Percentiles rank a stretch among this genome's conserved stretches.
Evolutionary conservation across 1,140 invertebrate genomes (phyloP).

Genomic region (Lasioglossum baleicum): DNA sequence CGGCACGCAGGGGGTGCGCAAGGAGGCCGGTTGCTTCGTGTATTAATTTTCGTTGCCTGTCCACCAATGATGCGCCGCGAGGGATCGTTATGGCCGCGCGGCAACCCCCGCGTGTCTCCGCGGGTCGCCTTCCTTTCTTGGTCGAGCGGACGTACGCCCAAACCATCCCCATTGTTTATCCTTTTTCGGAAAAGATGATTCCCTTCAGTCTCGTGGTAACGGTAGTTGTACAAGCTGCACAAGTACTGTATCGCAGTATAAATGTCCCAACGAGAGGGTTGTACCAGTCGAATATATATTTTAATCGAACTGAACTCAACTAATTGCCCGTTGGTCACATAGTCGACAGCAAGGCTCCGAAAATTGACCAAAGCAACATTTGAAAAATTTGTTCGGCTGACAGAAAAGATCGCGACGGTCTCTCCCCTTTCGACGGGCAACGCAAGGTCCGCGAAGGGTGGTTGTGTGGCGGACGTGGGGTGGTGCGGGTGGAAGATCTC

Average conservation of each 20-base stretch:
- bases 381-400: constrained; percentile 38
- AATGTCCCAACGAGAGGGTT: too few relatives aligned
- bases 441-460: constrained; percentile 12
- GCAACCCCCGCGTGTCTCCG: constrained; percentile 44
- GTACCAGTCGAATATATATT: too few relatives aligned
- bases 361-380: too few relatives aligned
- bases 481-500: constrained; percentile 42
- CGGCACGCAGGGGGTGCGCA: constrained; percentile 63
- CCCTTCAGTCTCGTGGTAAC: too few relatives aligned
- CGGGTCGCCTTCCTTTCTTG: constrained; percentile 39
- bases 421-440: constrained; percentile 38
- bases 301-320: too few relatives aligned
- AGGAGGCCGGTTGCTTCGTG: constrained; percentile 74
- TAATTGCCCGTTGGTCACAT: too few relatives aligned
- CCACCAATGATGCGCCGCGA: constrained; percentile 65
- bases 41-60: constrained; percentile 73
- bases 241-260: too few relatives aligned
- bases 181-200: too few relatives aligned
- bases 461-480: constrained; percentile 15
- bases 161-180: too few relatives aligned
- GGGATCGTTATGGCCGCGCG: constrained; percentile 61
- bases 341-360: too few relatives aligned
- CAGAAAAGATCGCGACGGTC: constrained; percentile 47
- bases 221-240: too few relatives aligned
- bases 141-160: too few relatives aligned